Evolutionary conservation across 2,113 vertebrate genomes (phyloP).

Genomic region (Paralichthys olivaceus): DNA sequence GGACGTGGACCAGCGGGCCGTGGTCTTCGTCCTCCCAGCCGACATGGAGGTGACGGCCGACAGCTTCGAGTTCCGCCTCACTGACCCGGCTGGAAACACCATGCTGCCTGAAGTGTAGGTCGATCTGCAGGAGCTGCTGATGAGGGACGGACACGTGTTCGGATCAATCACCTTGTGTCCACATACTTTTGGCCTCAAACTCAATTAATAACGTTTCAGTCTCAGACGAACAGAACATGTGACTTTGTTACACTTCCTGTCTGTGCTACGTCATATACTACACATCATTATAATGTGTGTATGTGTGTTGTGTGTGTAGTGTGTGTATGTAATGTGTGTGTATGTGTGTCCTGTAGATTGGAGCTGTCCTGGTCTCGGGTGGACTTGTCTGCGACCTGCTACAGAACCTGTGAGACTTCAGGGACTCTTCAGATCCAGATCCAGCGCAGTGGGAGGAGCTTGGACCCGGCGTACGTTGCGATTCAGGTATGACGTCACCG

Average conservation of each 20-base stretch:
- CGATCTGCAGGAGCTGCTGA: not conserved
- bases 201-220: no score
- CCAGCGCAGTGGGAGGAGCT: conserved; percentile 72
- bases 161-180: no score
- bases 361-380: conserved; percentile 78
- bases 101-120: conserved; percentile 75
- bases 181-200: no score
- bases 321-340: not conserved
- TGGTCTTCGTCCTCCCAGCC: conserved; percentile 73
- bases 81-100: conserved; percentile 79
- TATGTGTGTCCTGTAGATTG: conserved; percentile 70
- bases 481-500: conserved; percentile 64
- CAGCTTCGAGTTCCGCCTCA: conserved; percentile 80
- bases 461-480: conserved; percentile 78
- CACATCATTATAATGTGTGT: no score
- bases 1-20: conserved; percentile 75
- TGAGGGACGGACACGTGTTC: no score
- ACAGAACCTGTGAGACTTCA: conserved; percentile 75
- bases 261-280: no score
- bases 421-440: conserved; percentile 81
- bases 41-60: conserved; percentile 75
- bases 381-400: conserved; percentile 77
- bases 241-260: no score
- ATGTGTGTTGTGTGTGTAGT: no score
- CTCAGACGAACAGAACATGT: not conserved